These are phyloP conservation scores for Cheilosia urbana DNA, from an alignment of 2,888 invertebrate species.

Conservation along the genomic window DNA sequence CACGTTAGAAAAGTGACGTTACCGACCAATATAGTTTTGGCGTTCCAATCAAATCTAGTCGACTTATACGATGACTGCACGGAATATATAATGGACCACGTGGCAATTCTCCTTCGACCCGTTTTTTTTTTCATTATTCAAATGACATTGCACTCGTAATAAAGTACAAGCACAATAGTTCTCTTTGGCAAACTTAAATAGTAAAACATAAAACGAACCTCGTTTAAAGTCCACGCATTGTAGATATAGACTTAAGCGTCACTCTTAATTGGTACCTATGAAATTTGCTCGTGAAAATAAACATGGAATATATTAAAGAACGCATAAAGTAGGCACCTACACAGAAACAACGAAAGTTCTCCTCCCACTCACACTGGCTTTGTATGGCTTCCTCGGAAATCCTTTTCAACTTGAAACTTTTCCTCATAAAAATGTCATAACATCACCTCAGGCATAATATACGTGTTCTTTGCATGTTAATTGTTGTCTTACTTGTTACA, in stretches of 20 bases:
- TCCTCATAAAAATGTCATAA: conserved; percentile 69
- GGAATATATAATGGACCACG: background rate
- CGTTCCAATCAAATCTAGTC: no score
- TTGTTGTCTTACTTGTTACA: conserved; percentile 59
- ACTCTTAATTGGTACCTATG: conserved; percentile 17
- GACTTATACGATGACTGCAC: no score
- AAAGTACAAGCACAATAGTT: background rate
- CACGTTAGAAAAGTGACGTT: no score
- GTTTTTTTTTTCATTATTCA: background rate
- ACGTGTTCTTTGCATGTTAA: conserved; percentile 55
- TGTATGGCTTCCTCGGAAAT: conserved; percentile 16
- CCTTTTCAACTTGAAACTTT: conserved; percentile 59
- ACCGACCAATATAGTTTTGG: no score
- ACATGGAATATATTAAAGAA: background rate
- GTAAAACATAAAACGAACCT: background rate
- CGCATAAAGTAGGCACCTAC: background rate
- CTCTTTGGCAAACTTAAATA: conserved; percentile 6
- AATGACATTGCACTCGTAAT: background rate
- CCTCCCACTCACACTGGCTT: background rate
- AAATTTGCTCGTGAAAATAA: conserved; percentile 10
- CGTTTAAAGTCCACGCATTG: background rate
- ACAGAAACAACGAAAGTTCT: conserved; percentile 6
- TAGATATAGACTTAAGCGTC: background rate
- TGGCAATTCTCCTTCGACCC: background rate
- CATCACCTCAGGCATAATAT: conserved; percentile 60